These are phyloP conservation scores for Lipophrys pholis DNA, from an alignment of 2,113 vertebrate species.

Conservation along the genomic window DNA sequence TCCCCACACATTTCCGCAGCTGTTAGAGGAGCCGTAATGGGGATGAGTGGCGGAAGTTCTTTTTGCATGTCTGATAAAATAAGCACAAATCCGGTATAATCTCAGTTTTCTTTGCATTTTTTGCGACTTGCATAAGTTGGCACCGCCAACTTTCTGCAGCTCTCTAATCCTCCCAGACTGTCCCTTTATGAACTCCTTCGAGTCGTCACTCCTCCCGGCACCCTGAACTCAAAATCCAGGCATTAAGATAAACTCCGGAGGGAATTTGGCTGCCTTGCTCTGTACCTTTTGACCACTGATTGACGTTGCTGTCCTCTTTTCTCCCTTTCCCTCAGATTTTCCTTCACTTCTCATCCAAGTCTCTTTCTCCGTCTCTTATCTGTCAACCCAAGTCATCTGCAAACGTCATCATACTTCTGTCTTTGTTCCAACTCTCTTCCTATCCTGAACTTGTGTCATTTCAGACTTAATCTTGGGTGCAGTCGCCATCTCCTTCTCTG, in stretches of 20 bases:
- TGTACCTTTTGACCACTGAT: conserved; percentile 32
- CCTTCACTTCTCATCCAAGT: conserved; percentile 2
- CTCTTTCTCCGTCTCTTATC: conserved; percentile 42
- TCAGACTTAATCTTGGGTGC: conserved; percentile 44
- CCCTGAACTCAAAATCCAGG: conserved; percentile 59
- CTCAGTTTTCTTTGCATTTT: conserved; percentile 32
- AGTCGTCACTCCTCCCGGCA: conserved; percentile 41
- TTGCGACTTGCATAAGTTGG: conserved; percentile 32
- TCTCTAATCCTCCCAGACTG: conserved; percentile 61
- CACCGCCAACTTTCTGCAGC: conserved; percentile 43
- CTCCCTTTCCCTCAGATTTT: conserved; percentile 13
- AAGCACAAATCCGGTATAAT: conserved; percentile 31
- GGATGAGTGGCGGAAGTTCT: not conserved
- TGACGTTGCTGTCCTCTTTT: conserved; percentile 37
- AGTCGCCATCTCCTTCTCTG: conserved; percentile 44
- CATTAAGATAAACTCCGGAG: conserved; percentile 56
- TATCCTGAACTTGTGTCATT: conserved; percentile 21
- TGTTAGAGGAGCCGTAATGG: conserved; percentile 19
- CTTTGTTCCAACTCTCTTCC: not conserved
- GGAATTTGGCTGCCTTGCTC: conserved; percentile 26
- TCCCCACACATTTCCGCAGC: conserved; percentile 14
- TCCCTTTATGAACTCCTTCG: conserved; percentile 55
- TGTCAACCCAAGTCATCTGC: conserved; percentile 13
- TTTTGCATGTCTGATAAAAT: conserved; percentile 3
- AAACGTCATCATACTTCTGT: conserved; percentile 19